These are phyloP conservation scores for Apodemia zela DNA, from an alignment of 2,888 invertebrate species.

Conservation along the genomic window DNA sequence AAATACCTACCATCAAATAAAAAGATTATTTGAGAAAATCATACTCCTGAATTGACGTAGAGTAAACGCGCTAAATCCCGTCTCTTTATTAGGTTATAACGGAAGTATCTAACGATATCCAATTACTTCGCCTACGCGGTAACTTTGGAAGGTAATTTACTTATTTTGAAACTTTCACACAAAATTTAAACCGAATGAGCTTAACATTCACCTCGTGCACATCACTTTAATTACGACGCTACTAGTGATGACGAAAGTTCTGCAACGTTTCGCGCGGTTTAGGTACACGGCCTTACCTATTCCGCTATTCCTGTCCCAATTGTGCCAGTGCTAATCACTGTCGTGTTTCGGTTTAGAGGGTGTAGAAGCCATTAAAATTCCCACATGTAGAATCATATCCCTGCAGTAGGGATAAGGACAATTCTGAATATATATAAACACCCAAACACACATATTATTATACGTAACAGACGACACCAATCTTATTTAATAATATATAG, in stretches of 20 bases:
- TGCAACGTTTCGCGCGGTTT: background rate
- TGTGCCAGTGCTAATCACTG: conserved; percentile 17
- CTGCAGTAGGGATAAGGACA: no score
- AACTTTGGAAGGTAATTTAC: background rate
- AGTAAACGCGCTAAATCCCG: background rate
- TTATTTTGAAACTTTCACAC: background rate
- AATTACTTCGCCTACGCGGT: background rate
- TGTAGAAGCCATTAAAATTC: background rate
- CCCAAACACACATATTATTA: no score
- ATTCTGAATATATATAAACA: no score
- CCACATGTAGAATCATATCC: no score
- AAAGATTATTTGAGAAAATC: no score
- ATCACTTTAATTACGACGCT: background rate
- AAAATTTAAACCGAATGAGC: background rate
- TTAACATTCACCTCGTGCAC: background rate
- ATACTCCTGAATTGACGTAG: background rate
- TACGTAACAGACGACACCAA: no score
- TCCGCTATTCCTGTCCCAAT: conserved; percentile 17
- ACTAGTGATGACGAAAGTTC: background rate
- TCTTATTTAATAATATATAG: no score
- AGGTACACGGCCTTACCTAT: conserved; percentile 1
- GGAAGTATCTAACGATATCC: background rate
- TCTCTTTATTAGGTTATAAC: background rate
- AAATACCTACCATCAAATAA: no score
- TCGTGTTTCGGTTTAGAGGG: no score